Evolutionary conservation across 2,113 vertebrate species (phyloP).

Genomic region (Casuarius casuarius): DNA sequence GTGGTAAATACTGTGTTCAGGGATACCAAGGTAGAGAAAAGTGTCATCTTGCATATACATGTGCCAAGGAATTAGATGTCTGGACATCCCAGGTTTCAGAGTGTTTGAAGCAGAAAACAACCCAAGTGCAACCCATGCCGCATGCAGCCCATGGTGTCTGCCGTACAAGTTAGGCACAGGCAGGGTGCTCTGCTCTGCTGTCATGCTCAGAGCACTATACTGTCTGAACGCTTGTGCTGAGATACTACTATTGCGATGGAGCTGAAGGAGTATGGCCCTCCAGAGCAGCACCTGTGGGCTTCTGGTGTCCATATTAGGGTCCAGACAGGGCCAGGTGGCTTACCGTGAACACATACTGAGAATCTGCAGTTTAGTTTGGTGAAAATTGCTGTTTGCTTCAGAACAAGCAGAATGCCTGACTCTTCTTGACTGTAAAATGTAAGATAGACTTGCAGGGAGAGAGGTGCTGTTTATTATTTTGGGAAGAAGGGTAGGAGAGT

Average conservation of each 20-base stretch:
- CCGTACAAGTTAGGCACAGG: not conserved
- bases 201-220: not conserved
- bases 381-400: not conserved
- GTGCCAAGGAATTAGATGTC: not conserved
- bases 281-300: not conserved
- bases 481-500: no score
- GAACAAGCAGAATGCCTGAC: not conserved
- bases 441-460: not conserved
- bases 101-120: not conserved
- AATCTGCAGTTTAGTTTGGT: not conserved
- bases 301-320: not conserved
- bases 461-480: not conserved
- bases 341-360: not conserved
- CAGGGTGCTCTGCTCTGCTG: not conserved
- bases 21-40: not conserved
- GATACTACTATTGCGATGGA: not conserved
- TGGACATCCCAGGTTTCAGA: not conserved
- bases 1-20: not conserved
- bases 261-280: not conserved
- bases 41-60: not conserved
- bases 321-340: not conserved
- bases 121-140: not conserved
- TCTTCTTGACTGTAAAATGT: not conserved
- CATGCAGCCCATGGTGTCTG: not conserved
- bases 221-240: fast-evolving